phyloP scores from a whole-genome alignment of 2,797 vertebrate genomes.

The Diplodus puntazzo region DNA sequence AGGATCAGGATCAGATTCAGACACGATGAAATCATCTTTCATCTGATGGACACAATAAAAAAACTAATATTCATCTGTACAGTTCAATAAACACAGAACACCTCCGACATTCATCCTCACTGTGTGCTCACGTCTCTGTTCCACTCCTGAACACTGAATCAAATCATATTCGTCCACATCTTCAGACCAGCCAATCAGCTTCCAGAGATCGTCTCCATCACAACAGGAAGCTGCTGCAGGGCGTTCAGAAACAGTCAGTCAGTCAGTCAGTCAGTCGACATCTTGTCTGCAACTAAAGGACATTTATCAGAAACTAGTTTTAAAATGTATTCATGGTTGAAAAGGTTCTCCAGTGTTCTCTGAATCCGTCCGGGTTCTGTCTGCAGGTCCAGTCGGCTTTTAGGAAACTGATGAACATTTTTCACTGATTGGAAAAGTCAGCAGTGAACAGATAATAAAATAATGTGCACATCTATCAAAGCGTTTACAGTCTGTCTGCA shows the following conservation, averaged over 20 bases:
- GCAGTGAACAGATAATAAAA: too few species aligned
- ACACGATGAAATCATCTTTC: neutral
- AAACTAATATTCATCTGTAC: neutral
- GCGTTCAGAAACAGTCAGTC: too few species aligned
- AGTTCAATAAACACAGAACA: neutral
- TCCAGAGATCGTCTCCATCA: neutral
- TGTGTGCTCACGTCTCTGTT: neutral
- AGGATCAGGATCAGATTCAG: neutral
- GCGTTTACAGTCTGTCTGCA: too few species aligned
- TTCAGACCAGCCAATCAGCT: constrained; percentile 9
- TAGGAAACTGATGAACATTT: neutral
- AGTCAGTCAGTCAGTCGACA: too few species aligned
- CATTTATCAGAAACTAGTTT: too few species aligned
- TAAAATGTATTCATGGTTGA: too few species aligned
- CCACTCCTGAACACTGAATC: neutral
- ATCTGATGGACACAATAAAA: neutral
- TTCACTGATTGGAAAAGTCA: neutral
- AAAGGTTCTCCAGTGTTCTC: too few species aligned
- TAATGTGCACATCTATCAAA: too few species aligned
- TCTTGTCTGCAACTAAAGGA: too few species aligned
- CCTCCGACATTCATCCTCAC: neutral
- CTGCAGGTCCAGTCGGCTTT: too few species aligned
- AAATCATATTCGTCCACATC: neutral
- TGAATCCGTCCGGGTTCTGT: too few species aligned
- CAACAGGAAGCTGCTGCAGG: too few species aligned